Base-by-base conservation (phyloP, 2,888 invertebrate species). In the Ceraclea dissimilis region DNA sequence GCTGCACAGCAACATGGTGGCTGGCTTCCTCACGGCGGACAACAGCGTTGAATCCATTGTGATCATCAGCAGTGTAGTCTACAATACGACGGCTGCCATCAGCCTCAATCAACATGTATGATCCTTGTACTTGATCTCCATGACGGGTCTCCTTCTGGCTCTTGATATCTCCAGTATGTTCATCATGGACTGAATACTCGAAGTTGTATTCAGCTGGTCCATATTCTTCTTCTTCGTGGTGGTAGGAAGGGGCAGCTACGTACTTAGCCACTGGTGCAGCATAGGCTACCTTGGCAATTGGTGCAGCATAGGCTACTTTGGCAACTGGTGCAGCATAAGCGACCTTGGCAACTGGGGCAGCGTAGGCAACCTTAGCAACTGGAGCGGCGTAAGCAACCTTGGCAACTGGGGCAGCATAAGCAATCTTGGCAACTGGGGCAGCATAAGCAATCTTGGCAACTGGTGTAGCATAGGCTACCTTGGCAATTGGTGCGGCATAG, bases 81-180 rank as follows among this genome's bases (percentile, higher is more conserved):
- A 77, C 76, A 60, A 76, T 70, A 62, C 76, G 72, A 63, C 67
- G 70, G 39, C 71, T 69, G 1, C 77, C 76, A 43, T 77, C 76
- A 59, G 76, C 75, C 59, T 77, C 76, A 39, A 77, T 67, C n/a
- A 77, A 70, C 4, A 76, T 74, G 70, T 77, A 76, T 21, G 70
- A 73, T 59, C 77, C 76, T 47, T 74, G 73, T 46, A 76, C 74
- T 59, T 65, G 67, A 64, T 77, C 74, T 2, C 76, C 76, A 59
- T 67, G 64, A 61, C 76, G 76, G 50, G 69, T 64, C 62, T 77
- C 77, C 63, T 74, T 69, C 67, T 76, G 76, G 63, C 75, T 69
- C 66, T 77, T 77, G 62, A 75, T 66, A 66, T 77, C 77, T 2
- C 76, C 76, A 64, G 67, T 72, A 64, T 72, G 71, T 1, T 66